phyloP scores from a whole-genome alignment of 2,113 vertebrate species.

The Todiramphus chloris region DNA sequence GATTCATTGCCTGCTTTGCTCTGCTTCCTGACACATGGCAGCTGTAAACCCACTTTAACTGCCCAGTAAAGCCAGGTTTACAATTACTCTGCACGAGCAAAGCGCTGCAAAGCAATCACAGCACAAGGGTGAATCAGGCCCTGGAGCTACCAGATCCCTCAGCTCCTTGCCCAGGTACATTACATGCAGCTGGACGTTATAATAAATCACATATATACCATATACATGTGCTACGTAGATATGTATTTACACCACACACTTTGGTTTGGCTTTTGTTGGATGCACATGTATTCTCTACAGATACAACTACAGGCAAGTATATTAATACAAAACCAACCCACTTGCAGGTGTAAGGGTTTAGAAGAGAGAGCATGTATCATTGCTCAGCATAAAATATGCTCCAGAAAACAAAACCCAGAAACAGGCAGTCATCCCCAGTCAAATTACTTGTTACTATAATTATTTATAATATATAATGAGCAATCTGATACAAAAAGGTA shows the following conservation, averaged over 20 bases:
- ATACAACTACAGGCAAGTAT: background rate
- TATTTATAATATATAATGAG: background rate
- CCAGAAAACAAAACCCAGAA: background rate
- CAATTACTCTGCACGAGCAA: background rate
- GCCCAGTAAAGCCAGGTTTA: background rate
- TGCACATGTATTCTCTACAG: background rate
- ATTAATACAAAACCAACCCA: background rate
- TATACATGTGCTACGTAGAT: background rate
- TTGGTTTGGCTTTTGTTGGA: background rate
- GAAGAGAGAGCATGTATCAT: background rate
- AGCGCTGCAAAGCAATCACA: background rate
- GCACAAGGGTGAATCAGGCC: background rate
- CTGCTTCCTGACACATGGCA: background rate
- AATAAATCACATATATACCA: background rate
- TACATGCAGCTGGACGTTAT: background rate
- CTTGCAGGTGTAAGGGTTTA: background rate
- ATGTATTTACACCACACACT: background rate
- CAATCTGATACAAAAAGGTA: background rate
- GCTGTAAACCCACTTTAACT: slow-evolving; percentile 13
- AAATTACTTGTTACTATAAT: background rate
- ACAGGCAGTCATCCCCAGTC: background rate
- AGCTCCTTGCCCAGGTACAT: background rate
- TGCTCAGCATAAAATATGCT: background rate
- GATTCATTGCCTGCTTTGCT: background rate
- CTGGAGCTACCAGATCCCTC: background rate